phyloP scores from a whole-genome alignment of 2,888 invertebrate genomes.

The Phalera bucephala region DNA sequence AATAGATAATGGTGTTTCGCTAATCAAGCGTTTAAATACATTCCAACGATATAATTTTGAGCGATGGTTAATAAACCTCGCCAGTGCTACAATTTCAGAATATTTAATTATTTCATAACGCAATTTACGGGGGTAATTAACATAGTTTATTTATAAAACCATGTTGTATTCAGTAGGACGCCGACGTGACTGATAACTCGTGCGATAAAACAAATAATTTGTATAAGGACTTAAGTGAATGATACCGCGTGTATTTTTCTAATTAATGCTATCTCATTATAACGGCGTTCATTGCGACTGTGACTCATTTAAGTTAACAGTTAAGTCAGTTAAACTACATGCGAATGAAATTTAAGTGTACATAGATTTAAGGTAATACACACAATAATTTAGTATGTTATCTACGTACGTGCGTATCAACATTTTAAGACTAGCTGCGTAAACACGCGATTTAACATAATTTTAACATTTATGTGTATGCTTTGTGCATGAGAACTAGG shows the following conservation, averaged over 20 bases:
- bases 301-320: constrained; percentile 38
- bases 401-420: constrained; percentile 16
- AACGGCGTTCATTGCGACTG: constrained; percentile 35
- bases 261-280: constrained; percentile 32
- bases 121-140: constrained; percentile 42
- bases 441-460: neutral
- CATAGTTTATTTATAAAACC: constrained; percentile 34
- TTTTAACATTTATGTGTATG: neutral
- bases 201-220: constrained; percentile 38
- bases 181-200: constrained; percentile 54
- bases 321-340: constrained; percentile 18
- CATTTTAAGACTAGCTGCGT: constrained; percentile 1
- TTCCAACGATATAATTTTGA: too few species aligned
- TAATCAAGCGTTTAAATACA: too few species aligned
- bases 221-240: constrained; percentile 30
- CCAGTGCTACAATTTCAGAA: too few species aligned
- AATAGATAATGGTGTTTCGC: too few species aligned
- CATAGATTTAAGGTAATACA: constrained; percentile 16
- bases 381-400: constrained; percentile 8
- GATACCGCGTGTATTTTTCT: constrained; percentile 24
- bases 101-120: too few species aligned
- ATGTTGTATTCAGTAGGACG: constrained; percentile 37
- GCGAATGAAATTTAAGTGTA: constrained; percentile 18
- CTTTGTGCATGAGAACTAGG: too few species aligned
- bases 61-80: too few species aligned